Conservation (phyloP, 2,113 vertebrate species). For the Hippocampus zosterae region DNA sequence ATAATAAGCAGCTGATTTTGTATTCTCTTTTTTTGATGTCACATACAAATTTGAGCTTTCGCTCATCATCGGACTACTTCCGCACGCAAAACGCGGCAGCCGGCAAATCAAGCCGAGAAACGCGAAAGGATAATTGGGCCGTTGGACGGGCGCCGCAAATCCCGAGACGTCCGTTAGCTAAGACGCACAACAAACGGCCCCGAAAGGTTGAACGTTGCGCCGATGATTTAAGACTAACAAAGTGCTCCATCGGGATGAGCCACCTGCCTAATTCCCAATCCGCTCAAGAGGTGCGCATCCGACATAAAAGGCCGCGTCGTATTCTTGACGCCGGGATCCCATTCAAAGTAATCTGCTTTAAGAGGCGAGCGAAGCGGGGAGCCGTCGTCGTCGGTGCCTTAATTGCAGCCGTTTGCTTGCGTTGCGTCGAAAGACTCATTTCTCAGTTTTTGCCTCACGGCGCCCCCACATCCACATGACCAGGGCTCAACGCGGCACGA, state of each 20-base stretch:
- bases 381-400: constrained; percentile 2
- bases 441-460: not conserved
- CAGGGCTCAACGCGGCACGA: not conserved
- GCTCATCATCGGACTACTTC: not conserved
- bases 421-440: not conserved
- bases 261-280: constrained; percentile 42
- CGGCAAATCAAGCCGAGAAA: too few relatives aligned
- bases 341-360: constrained; percentile 17
- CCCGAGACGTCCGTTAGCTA: not conserved
- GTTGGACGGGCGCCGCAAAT: not conserved
- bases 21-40: too few relatives aligned
- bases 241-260: constrained; percentile 51
- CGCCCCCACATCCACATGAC: not conserved
- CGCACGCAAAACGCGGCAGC: too few relatives aligned
- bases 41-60: too few relatives aligned
- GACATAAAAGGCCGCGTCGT: constrained; percentile 25
- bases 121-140: not conserved
- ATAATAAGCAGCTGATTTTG: too few relatives aligned
- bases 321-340: constrained; percentile 10
- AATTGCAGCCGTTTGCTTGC: not conserved
- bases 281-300: constrained; percentile 39
- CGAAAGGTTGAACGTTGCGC: not conserved
- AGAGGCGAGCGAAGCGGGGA: not conserved
- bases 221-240: constrained; percentile 23
- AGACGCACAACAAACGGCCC: not conserved